Conservation (phyloP, 1,140 invertebrate genomes). For the Oncopeltus fasciatus region DNA sequence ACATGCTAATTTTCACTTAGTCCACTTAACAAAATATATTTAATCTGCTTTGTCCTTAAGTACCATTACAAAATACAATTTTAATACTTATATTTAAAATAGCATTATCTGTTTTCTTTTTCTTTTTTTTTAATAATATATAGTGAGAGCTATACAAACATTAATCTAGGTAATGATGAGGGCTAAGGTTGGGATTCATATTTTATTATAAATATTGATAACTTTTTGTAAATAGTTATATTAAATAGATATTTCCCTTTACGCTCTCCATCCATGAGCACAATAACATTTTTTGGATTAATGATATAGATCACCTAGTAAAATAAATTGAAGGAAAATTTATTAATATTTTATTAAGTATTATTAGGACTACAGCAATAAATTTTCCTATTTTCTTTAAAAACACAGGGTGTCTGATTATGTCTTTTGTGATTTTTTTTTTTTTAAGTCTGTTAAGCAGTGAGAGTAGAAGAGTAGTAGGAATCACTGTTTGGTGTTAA, state of each 20-base stretch:
- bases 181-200: neutral
- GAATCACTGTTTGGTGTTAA: too few relatives aligned
- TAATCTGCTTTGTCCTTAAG: too few relatives aligned
- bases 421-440: neutral
- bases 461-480: too few relatives aligned
- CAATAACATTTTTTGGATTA: neutral
- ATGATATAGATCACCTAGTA: neutral
- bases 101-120: too few relatives aligned
- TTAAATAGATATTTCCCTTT: neutral
- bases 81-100: too few relatives aligned
- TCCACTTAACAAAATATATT: too few relatives aligned
- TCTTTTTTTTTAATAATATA: too few relatives aligned
- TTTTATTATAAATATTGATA: neutral
- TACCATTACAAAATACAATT: too few relatives aligned
- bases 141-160: too few relatives aligned
- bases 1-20: too few relatives aligned
- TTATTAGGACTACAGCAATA: neutral
- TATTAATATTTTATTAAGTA: neutral
- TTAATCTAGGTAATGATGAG: neutral
- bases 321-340: neutral
- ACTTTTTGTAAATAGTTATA: neutral
- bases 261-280: conserved; percentile 16
- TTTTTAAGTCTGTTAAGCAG: too few relatives aligned
- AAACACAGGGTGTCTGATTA: neutral
- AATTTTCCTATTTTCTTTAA: neutral